Evolutionary conservation across 2,888 invertebrate genomes (phyloP).

Genomic region (Apomyelois bistriatella): DNA sequence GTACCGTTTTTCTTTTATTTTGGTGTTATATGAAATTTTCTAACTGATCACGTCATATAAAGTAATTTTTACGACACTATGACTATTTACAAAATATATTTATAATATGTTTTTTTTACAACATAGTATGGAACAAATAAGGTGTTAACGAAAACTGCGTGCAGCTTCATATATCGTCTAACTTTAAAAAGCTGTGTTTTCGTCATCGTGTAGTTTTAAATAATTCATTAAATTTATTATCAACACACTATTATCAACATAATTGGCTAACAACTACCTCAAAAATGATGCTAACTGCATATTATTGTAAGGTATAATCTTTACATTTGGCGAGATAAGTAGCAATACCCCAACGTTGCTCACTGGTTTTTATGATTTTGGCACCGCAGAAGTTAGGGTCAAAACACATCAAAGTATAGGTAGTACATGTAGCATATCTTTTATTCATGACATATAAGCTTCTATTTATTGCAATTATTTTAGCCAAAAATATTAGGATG

Average conservation of each 20-base stretch:
- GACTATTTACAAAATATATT: too few species aligned
- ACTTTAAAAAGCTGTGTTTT: not conserved
- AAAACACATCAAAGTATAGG: not conserved
- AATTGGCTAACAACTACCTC: not conserved
- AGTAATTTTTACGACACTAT: too few species aligned
- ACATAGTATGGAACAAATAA: too few species aligned
- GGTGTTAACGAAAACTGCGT: too few species aligned
- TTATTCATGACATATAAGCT: not conserved
- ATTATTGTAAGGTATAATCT: not conserved
- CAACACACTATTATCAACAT: not conserved
- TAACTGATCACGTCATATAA: too few species aligned
- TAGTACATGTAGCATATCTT: not conserved
- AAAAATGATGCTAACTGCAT: not conserved
- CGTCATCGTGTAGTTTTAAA: not conserved
- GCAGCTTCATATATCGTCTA: too few species aligned
- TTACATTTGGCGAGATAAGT: slow-evolving; percentile 5
- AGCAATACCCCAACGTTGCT: not conserved
- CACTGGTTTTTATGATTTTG: not conserved
- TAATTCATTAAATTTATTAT: not conserved
- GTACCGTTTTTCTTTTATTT: too few species aligned
- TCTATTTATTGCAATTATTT: too few species aligned
- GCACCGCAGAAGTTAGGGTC: not conserved
- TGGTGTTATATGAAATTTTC: too few species aligned
- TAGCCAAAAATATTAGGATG: too few species aligned
- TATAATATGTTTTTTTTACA: too few species aligned